phyloP scores from a whole-genome alignment of 2,888 invertebrate genomes.

The Micoletzkya japonica region DNA sequence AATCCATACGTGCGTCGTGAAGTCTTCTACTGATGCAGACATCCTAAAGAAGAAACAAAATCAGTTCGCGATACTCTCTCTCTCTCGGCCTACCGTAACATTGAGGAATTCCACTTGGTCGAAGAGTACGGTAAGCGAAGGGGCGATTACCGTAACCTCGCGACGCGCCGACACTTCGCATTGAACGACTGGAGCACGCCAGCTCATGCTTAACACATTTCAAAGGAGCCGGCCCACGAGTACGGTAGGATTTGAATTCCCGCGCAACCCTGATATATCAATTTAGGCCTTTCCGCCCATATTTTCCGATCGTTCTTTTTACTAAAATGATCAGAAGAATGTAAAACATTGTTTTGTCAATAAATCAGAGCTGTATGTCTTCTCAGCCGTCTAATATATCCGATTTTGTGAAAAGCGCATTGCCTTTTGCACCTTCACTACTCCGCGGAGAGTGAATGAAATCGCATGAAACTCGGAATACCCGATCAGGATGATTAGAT shows the following conservation, averaged over 20 bases:
- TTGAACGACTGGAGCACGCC: conserved; percentile 32
- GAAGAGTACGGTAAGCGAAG: conserved; percentile 31
- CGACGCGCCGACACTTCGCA: conserved; percentile 29
- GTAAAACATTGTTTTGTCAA: no score
- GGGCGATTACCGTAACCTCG: conserved; percentile 30
- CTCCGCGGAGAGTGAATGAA: no score
- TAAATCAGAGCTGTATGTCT: no score
- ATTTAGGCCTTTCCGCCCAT: no score
- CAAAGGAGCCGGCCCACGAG: background rate
- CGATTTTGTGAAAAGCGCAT: no score
- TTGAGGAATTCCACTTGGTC: conserved; percentile 37
- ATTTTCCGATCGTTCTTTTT: no score
- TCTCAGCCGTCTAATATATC: no score
- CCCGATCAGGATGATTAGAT: no score
- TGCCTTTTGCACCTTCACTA: no score
- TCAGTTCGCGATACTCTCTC: background rate
- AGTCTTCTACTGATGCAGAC: conserved; percentile 30
- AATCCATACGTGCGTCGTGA: conserved; percentile 28
- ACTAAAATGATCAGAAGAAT: no score
- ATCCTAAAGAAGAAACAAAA: conserved; percentile 22
- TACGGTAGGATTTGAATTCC: background rate
- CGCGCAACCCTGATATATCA: no score
- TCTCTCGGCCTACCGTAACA: conserved; percentile 31
- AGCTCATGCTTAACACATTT: conserved; percentile 36
- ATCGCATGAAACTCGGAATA: no score